Evolutionary conservation across 1,140 invertebrate genomes (phyloP).

Genomic region (Triops longicaudatus): DNA sequence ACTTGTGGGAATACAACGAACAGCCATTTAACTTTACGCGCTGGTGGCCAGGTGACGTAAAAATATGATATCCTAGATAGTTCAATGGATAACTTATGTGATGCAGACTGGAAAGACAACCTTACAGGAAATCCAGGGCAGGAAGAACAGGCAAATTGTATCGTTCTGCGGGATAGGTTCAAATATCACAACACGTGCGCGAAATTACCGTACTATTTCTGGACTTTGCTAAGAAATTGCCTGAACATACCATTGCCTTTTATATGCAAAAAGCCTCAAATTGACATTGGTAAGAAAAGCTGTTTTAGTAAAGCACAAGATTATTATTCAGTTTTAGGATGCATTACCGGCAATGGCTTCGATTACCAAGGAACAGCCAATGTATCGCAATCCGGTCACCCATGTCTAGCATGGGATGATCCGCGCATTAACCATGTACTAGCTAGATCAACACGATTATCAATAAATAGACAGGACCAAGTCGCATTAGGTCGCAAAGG

Average conservation of each 20-base stretch:
- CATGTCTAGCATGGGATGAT: slow-evolving; percentile 46
- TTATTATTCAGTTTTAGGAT: slow-evolving; percentile 38
- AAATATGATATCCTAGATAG: no score
- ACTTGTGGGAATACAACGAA: slow-evolving; percentile 47
- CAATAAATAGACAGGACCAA: slow-evolving; percentile 31
- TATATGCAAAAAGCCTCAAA: slow-evolving; percentile 45
- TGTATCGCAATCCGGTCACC: slow-evolving; percentile 41
- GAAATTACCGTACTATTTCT: slow-evolving; percentile 47
- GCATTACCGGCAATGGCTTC: slow-evolving; percentile 44
- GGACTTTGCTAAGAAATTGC: slow-evolving; percentile 45
- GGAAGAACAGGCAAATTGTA: slow-evolving; percentile 3
- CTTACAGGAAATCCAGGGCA: slow-evolving; percentile 17
- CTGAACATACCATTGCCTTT: slow-evolving; percentile 40
- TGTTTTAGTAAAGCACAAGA: not conserved
- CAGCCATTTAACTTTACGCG: slow-evolving; percentile 38
- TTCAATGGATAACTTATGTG: not conserved
- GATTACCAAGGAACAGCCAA: slow-evolving; percentile 47
- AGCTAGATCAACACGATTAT: slow-evolving; percentile 31
- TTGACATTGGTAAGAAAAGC: slow-evolving; percentile 42
- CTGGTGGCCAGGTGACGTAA: slow-evolving; percentile 41
- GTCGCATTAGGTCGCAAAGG: not conserved
- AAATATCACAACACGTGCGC: not conserved
- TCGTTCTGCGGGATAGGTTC: slow-evolving; percentile 23
- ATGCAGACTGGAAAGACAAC: slow-evolving; percentile 21
- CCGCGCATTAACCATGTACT: slow-evolving; percentile 39